Conservation (phyloP, 1,140 invertebrate genomes). For the Pogonomyrmex californicus region DNA sequence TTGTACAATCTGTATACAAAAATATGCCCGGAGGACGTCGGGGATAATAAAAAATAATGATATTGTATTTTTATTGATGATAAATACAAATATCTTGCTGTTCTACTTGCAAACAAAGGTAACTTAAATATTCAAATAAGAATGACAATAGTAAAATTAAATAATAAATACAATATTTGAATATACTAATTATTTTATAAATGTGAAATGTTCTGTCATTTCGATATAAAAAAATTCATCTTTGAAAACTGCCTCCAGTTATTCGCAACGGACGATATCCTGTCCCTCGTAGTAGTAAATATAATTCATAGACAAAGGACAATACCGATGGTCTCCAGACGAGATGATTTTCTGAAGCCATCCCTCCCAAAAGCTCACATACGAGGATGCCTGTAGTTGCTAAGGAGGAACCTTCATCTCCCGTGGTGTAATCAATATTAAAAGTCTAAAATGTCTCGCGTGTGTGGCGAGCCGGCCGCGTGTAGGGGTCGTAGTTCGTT, state of each 20-base stretch:
- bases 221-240: background rate
- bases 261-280: constrained; percentile 20
- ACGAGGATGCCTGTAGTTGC: constrained; percentile 43
- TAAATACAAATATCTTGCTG: constrained; percentile 23
- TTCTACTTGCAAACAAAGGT: background rate
- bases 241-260: background rate
- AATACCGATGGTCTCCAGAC: constrained; percentile 16
- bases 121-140: constrained; percentile 24
- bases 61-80: too few species aligned
- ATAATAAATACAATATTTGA: background rate
- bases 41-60: background rate
- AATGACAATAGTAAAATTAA: constrained; percentile 28
- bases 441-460: constrained; percentile 85
- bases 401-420: constrained; percentile 66
- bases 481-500: constrained; percentile 74
- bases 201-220: background rate
- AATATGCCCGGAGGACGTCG: constrained; percentile 20
- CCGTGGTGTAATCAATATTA: constrained; percentile 83
- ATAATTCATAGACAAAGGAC: constrained; percentile 39
- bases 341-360: constrained; percentile 5
- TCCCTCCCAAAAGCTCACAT: constrained; percentile 5
- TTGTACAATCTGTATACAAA: constrained; percentile 34
- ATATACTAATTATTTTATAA: background rate
- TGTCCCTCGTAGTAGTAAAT: background rate
- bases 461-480: constrained; percentile 79